Evolutionary conservation across 2,797 vertebrate genomes (phyloP).

Genomic region (Chiroxiphia lanceolata): DNA sequence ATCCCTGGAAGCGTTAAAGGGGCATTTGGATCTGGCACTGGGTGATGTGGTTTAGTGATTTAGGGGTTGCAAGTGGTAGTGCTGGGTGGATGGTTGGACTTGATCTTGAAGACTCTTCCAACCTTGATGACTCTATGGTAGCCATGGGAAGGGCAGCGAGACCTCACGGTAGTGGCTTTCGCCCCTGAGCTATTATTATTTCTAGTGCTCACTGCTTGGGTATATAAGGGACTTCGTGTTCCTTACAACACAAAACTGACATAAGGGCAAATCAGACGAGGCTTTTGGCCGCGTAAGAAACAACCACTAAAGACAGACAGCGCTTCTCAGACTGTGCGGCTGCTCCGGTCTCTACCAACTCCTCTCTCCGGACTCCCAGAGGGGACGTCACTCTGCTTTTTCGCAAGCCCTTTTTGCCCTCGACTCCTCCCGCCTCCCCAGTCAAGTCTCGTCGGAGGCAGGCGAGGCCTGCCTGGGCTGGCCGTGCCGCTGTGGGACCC

Average conservation of each 20-base stretch:
- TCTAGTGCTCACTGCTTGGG: not conserved
- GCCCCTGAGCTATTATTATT: not conserved
- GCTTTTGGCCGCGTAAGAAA: not conserved
- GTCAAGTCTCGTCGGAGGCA: accelerated
- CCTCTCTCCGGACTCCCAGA: not conserved
- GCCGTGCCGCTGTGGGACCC: not conserved
- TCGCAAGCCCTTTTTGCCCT: not conserved
- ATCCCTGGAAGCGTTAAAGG: not conserved
- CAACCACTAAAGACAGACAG: not conserved
- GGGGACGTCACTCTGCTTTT: not conserved
- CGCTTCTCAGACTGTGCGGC: not conserved
- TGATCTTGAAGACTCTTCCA: not conserved
- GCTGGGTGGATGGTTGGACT: not conserved
- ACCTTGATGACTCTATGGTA: not conserved
- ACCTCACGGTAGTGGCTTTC: not conserved
- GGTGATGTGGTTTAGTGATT: not conserved
- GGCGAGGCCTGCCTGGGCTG: not conserved
- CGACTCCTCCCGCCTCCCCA: not conserved
- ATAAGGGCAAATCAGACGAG: no score
- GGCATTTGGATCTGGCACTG: not conserved
- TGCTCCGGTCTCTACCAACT: not conserved
- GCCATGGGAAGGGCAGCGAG: accelerated
- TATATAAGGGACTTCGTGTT: accelerated
- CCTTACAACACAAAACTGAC: not conserved
- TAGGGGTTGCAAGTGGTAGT: not conserved